These are phyloP conservation scores for Xiphorhynchus erythropygius DNA, from an alignment of 2,797 vertebrate genomes.

Conservation along the genomic window DNA sequence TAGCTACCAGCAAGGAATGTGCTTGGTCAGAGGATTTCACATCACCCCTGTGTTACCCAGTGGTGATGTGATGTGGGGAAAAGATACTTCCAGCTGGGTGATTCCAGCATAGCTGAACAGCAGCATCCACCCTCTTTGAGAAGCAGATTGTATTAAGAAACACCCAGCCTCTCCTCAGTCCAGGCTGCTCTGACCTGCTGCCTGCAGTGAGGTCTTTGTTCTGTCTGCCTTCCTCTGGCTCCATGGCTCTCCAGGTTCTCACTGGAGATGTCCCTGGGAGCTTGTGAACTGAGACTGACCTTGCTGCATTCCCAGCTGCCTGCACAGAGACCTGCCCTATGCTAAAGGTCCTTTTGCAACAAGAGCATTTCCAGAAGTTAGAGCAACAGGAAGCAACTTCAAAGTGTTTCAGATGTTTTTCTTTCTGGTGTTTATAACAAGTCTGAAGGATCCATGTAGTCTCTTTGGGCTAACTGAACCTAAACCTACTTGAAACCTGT, in stretches of 20 bases:
- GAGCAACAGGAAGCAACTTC: conserved; percentile 11
- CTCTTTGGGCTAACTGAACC: not conserved
- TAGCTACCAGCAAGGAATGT: not conserved
- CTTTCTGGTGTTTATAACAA: not conserved
- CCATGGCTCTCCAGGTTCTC: not conserved
- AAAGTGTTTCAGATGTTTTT: not conserved
- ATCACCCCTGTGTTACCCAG: not conserved
- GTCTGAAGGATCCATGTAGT: not conserved
- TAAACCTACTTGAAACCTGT: not conserved
- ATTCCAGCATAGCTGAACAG: not conserved
- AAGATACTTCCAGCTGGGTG: not conserved
- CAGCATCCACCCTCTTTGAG: not conserved
- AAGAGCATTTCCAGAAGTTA: conserved; percentile 1
- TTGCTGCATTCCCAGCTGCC: not conserved
- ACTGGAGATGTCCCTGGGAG: not conserved
- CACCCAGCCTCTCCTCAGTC: not conserved
- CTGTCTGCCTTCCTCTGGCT: not conserved
- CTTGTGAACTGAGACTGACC: not conserved
- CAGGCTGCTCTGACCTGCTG: not conserved
- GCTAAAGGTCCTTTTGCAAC: not conserved
- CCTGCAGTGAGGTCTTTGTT: not conserved
- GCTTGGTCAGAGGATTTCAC: not conserved
- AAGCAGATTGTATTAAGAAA: not conserved
- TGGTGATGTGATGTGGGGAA: not conserved
- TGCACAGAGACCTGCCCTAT: not conserved